Evolutionary conservation across 2,888 invertebrate species (phyloP).

Genomic region (Tinea semifulvella): DNA sequence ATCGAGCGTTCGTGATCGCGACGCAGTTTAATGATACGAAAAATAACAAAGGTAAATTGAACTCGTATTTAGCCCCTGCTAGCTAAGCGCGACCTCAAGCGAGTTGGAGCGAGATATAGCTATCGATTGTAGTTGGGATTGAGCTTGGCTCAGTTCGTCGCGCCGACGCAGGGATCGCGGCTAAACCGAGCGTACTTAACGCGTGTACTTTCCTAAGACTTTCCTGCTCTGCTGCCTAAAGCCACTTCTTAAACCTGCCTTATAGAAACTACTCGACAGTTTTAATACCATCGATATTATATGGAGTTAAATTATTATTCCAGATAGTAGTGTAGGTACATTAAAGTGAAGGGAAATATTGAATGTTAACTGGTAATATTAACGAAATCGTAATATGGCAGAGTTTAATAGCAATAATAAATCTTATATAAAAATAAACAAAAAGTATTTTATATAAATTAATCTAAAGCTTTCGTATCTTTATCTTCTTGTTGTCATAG

Average conservation of each 20-base stretch:
- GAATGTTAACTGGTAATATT: too few species aligned
- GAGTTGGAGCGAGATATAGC: conserved; percentile 1
- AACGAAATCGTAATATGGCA: too few species aligned
- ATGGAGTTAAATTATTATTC: too few species aligned
- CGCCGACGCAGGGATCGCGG: conserved; percentile 41
- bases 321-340: too few species aligned
- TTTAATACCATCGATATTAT: too few species aligned
- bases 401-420: too few species aligned
- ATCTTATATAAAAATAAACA: too few species aligned
- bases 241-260: background rate
- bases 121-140: conserved; percentile 10
- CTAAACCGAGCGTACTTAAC: conserved; percentile 48
- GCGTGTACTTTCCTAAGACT: conserved; percentile 14
- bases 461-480: too few species aligned
- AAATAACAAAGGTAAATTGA: conserved; percentile 69
- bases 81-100: conserved; percentile 28
- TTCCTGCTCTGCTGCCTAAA: background rate
- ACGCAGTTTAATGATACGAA: conserved; percentile 68
- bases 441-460: too few species aligned
- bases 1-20: conserved; percentile 62
- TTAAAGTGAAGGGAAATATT: too few species aligned
- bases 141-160: conserved; percentile 25
- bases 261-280: too few species aligned
- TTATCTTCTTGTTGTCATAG: too few species aligned
- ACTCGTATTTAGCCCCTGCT: conserved; percentile 57